A percentile compares a stretch with the other conserved stretches of the same genome.
Conservation (phyloP, 2,888 invertebrate species). For the Sinodicranocentrus sp. region DNA sequence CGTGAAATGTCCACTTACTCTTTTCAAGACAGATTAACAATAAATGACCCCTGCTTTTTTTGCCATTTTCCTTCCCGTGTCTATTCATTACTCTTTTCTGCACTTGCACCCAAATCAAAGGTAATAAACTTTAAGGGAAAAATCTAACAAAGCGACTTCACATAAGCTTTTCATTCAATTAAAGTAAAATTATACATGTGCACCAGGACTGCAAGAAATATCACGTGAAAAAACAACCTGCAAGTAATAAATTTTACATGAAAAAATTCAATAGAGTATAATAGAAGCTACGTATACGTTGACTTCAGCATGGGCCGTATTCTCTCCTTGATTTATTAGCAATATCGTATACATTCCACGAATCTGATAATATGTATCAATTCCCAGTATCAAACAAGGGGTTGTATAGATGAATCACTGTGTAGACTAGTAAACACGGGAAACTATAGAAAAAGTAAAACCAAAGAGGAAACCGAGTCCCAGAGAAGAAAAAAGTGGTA, state of each 20-base stretch:
- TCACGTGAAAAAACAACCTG: constrained; percentile 8
- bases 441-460: constrained; percentile 30
- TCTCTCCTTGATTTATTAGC: constrained; percentile 69
- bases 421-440: not conserved
- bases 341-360: constrained; percentile 54
- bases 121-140: too few relatives aligned
- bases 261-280: constrained; percentile 63
- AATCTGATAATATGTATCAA: constrained; percentile 44
- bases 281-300: constrained; percentile 54
- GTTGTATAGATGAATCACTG: not conserved
- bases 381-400: not conserved
- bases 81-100: constrained; percentile 39
- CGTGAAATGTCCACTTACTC: constrained; percentile 37
- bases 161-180: constrained; percentile 11
- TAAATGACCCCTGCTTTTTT: constrained; percentile 46
- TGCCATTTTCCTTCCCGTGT: constrained; percentile 9
- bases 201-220: not conserved
- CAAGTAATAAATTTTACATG: constrained; percentile 66
- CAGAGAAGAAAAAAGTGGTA: constrained; percentile 22
- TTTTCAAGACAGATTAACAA: constrained; percentile 33
- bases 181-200: constrained; percentile 3
- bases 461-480: constrained; percentile 47
- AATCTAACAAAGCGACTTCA: too few relatives aligned
- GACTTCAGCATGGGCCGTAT: too few relatives aligned
- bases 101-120: constrained; percentile 1